A percentile compares a stretch with the other conserved stretches of the same genome.
Conservation (phyloP, 2,113 vertebrate genomes). For the human region DNA sequence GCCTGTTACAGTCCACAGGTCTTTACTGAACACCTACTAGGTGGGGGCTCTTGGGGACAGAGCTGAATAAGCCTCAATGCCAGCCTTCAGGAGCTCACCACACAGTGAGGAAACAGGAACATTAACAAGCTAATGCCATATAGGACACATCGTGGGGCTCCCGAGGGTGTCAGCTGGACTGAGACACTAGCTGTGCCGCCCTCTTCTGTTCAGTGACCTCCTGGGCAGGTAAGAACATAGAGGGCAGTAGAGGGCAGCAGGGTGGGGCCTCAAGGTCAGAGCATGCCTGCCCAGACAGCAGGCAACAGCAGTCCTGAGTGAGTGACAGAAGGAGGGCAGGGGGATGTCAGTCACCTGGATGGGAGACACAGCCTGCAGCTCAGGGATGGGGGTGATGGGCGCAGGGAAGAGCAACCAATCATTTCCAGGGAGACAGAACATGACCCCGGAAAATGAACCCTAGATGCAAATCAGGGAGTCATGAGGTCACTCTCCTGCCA, state of each 20-base stretch:
- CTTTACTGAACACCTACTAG: not conserved
- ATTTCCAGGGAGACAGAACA: not conserved
- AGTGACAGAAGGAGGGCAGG: not conserved
- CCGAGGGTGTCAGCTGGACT: not conserved
- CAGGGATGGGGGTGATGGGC: fast-evolving
- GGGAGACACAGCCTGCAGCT: not conserved
- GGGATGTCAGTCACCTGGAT: fast-evolving
- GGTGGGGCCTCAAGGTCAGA: not conserved
- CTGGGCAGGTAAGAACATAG: not conserved
- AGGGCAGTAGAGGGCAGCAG: not conserved
- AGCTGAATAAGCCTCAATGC: fast-evolving
- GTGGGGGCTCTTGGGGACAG: not conserved
- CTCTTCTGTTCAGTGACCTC: not conserved
- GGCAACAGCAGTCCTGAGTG: not conserved
- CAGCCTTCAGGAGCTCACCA: not conserved
- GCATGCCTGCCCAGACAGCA: not conserved
- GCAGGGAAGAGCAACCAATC: no score
- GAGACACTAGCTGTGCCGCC: not conserved
- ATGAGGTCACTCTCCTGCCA: not conserved
- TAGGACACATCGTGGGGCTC: fast-evolving
- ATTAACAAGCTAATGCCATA: fast-evolving
- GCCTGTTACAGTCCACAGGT: fast-evolving
- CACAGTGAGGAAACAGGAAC: not conserved
- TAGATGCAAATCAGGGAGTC: not conserved
- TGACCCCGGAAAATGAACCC: not conserved